Percentiles rank a stretch among this genome's conserved stretches.
These are phyloP conservation scores for Oreochromis niloticus DNA, from an alignment of 2,113 vertebrate genomes.

Conservation along the genomic window DNA sequence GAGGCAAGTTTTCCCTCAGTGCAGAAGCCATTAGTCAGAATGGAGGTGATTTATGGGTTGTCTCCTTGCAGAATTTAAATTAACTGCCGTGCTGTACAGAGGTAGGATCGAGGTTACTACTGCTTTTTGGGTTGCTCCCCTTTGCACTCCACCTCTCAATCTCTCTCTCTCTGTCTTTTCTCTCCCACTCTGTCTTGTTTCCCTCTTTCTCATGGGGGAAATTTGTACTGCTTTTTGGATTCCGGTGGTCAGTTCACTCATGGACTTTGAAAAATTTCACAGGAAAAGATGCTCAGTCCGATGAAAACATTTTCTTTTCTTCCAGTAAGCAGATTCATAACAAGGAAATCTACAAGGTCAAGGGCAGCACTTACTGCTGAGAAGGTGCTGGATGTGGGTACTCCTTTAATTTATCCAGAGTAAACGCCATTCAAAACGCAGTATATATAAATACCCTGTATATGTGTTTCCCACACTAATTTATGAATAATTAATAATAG, in stretches of 20 bases:
- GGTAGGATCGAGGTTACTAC: constrained; percentile 24
- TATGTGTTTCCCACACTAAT: background rate
- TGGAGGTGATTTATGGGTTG: constrained; percentile 78
- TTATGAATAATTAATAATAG: constrained; percentile 37
- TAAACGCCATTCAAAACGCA: background rate
- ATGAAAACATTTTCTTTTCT: background rate
- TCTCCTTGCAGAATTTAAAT: constrained; percentile 78
- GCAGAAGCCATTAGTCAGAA: constrained; percentile 79
- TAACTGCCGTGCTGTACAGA: constrained; percentile 65
- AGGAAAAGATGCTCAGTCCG: constrained; percentile 22
- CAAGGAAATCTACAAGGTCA: constrained; percentile 31
- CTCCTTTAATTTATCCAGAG: background rate
- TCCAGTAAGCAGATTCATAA: background rate
- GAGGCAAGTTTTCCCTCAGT: constrained; percentile 70
- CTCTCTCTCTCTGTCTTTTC: background rate
- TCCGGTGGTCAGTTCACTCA: constrained; percentile 38
- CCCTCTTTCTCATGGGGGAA: constrained; percentile 27
- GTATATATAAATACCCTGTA: background rate
- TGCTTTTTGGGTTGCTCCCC: constrained; percentile 53
- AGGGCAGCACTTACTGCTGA: constrained; percentile 7
- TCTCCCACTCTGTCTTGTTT: background rate
- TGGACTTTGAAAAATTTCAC: constrained; percentile 16
- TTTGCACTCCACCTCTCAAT: constrained; percentile 46
- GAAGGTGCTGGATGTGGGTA: background rate
- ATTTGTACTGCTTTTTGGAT: constrained; percentile 41